These are phyloP conservation scores for Argyra leucocephala DNA, from an alignment of 2,888 invertebrate genomes.

Conservation along the genomic window DNA sequence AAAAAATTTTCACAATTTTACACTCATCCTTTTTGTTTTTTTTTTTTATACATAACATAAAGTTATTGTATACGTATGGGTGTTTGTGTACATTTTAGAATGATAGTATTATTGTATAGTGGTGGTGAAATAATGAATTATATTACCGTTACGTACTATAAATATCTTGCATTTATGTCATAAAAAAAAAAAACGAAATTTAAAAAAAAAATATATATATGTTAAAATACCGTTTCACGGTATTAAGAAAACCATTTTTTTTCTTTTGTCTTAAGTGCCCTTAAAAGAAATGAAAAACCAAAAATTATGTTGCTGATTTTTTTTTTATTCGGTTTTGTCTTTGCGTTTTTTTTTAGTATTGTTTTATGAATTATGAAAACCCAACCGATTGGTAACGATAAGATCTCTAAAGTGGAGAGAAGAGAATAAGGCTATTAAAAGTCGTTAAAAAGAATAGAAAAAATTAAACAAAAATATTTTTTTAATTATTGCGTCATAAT, in stretches of 20 bases:
- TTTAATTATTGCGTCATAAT: background rate
- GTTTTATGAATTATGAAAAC: background rate
- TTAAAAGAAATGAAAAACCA: no score
- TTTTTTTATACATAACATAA: no score
- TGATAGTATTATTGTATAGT: background rate
- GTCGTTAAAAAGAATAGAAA: background rate
- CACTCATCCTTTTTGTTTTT: no score
- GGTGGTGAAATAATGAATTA: conserved; percentile 2
- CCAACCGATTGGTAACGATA: background rate
- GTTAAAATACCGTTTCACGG: background rate
- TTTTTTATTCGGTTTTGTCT: background rate
- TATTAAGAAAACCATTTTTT: background rate
- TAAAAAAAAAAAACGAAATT: background rate
- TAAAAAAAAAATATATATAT: background rate
- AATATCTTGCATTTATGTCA: background rate
- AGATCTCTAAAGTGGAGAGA: background rate
- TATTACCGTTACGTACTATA: background rate
- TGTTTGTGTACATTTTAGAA: no score
- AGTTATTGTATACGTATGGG: no score
- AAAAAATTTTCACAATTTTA: no score
- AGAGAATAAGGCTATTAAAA: background rate
- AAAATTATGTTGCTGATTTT: no score
- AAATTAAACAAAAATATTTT: background rate
- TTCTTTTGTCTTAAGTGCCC: background rate
- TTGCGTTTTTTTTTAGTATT: background rate